Base-by-base conservation (phyloP, 2,888 invertebrate species). In the Pilophorus perplexus region DNA sequence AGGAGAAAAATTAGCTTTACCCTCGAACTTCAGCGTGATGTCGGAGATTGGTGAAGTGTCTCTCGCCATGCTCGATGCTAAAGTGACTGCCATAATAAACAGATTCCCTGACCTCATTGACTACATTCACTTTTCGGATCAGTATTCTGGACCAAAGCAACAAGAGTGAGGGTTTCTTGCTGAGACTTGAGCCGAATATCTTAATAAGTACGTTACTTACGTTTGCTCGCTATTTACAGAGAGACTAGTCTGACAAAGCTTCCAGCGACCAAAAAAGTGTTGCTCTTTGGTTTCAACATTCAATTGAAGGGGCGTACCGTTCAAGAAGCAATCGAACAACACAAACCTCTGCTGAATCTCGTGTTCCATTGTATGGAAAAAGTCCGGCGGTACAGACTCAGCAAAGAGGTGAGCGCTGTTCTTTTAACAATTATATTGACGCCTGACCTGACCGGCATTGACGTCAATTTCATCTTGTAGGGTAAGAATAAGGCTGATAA, bases 101-200 rank as follows among this genome's bases (percentile, higher is more conserved):
- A 93, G 89, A 79, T 93, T 89, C 80, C 85, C 89, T 73, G 83
- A 86, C 68, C 82, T 86, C 76, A 84, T 99, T 74, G 97, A 99
- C 78, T 98, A 89, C 79, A 89, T 99, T 77, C 98, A 99, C 80
- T 85, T 99, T 75, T 96, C 97, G 64, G 99, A 99, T 80, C 91
- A 96, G 76, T 99, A 87, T 80, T 88, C 90, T 72, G 98, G 98
- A 37, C 84, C 85, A 25, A 92, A 94, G 78, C 88, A 88, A 76
- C 86, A 88, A 75, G 97, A 97, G 87, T 90, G 78, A 85, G 89
- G 82, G 28, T 67, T 62, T 69, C n/a, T n/a, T 46, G 20, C 25
- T 52, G 42, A 42, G 14, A 5, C 42, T 14, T 20, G 4, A 25
- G 14, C 5, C 42, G 14, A 42, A 42, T 14, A 33, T n/a, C n/a